Base-by-base conservation (phyloP, 1,140 invertebrate genomes). In the Monomorium pharaonis region DNA sequence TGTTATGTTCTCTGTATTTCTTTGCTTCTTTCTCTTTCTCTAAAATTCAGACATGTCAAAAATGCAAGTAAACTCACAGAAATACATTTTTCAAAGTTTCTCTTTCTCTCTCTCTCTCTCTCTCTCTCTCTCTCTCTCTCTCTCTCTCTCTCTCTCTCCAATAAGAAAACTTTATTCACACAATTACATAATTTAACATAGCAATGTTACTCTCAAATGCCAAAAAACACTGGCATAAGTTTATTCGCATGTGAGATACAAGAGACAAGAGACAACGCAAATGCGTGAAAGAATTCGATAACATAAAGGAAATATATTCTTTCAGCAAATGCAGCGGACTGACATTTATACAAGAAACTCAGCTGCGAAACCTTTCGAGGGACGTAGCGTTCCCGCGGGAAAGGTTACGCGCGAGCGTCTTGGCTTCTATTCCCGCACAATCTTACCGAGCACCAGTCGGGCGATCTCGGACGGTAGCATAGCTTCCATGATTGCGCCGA, bases 381-480 rank as follows among this genome's bases (percentile, higher is more conserved):
- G 24, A 33, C 21, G 37, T 63, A 58, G 24, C 37, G 42, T 77
- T 63, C 42, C 58, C 75, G 75, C 67, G 51, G n/a, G 56, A 74
- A 72, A 83, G 67, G 67, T 83, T 74, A 74, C 51, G 24, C 10
- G 16, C 14, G 51, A 10, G 16, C 3, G 21, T 33, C 18, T 5
- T 44, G n/a, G n/a, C 24, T n/a, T 2, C 1, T n/a, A 7, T 76
- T 16, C 16, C 7, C 42, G 9, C 2, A 21, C n/a, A 58, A 58
- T 89, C 92, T 93, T 80, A 95, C 95, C 95, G n/a, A 94, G 90
- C 27, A 95, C 94, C 24, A 95, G 81, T 90, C 95, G 91, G n/a
- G 95, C 94, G 67, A 95, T 93, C 91, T 95, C 95, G 1, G 94
- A 95, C 0, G 95, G 95, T 63, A 95, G 86, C 44, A 95, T 80